A percentile compares a stretch with the other conserved stretches of the same genome.
phyloP scores from a whole-genome alignment of 2,888 invertebrate genomes.

The Tuta absoluta region DNA sequence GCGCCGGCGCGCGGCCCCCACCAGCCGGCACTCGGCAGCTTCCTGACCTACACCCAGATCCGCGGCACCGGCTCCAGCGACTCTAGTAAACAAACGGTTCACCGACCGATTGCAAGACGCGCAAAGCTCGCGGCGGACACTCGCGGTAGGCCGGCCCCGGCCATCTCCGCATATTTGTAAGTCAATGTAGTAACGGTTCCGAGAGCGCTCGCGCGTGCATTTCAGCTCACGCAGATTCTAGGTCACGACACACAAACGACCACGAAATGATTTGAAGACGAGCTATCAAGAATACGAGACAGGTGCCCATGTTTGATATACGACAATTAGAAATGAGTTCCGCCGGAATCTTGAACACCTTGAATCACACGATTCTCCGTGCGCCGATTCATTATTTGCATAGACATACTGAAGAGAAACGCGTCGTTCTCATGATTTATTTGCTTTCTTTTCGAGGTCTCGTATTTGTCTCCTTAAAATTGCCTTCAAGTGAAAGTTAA shows the following conservation, averaged over 20 bases:
- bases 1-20: conserved; percentile 54
- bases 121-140: conserved; percentile 50
- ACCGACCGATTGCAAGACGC: conserved; percentile 73
- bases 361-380: conserved; percentile 1
- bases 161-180: conserved; percentile 66
- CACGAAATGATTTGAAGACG: conserved; percentile 44
- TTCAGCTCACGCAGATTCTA: conserved; percentile 58
- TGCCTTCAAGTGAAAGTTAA: conserved; percentile 67
- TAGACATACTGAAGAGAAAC: conserved; percentile 64
- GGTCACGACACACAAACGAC: conserved; percentile 61
- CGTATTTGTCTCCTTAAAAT: conserved; percentile 61
- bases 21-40: conserved; percentile 45
- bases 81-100: conserved; percentile 79
- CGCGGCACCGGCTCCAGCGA: conserved; percentile 48
- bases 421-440: conserved; percentile 61
- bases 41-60: conserved; percentile 73
- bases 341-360: conserved; percentile 10
- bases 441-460: conserved; percentile 67
- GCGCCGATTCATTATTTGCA: conserved; percentile 44
- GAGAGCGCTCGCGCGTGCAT: conserved; percentile 63
- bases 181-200: conserved; percentile 75
- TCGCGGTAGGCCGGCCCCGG: conserved; percentile 45
- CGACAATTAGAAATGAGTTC: conserved; percentile 27
- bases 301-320: conserved; percentile 38
- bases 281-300: conserved; percentile 33